Evolutionary conservation across 1,140 invertebrate genomes (phyloP).

Genomic region (Aricia agestis): DNA sequence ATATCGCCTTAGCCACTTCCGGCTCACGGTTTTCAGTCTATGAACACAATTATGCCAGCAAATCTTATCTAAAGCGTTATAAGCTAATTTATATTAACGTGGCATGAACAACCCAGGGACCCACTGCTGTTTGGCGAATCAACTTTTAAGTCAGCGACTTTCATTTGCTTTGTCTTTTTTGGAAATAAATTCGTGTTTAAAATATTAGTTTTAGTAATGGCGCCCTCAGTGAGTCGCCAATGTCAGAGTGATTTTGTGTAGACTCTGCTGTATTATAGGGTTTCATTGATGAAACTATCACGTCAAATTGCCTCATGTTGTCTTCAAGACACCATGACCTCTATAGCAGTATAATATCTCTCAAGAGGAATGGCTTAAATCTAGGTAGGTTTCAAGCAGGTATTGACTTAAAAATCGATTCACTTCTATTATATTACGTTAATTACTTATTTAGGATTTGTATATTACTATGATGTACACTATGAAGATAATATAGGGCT

Average conservation of each 20-base stretch:
- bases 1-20: constrained; percentile 28
- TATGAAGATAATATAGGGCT: background rate
- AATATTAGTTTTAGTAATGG: too few species aligned
- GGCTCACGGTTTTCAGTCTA: constrained; percentile 56
- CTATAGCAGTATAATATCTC: too few species aligned
- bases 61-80: constrained; percentile 74
- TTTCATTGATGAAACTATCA: too few species aligned
- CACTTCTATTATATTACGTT: background rate
- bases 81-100: constrained; percentile 70
- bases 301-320: background rate
- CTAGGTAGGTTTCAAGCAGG: background rate
- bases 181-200: too few species aligned
- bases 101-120: constrained; percentile 61
- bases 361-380: too few species aligned
- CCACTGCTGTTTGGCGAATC: constrained; percentile 39
- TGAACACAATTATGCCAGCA: constrained; percentile 74
- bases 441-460: background rate
- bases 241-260: too few species aligned
- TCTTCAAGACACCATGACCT: background rate
- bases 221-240: too few species aligned
- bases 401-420: background rate
- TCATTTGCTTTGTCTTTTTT: too few species aligned
- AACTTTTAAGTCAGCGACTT: background rate
- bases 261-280: too few species aligned
- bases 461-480: background rate